phyloP scores from a whole-genome alignment of 2,797 vertebrate species.

The Crenichthys baileyi region DNA sequence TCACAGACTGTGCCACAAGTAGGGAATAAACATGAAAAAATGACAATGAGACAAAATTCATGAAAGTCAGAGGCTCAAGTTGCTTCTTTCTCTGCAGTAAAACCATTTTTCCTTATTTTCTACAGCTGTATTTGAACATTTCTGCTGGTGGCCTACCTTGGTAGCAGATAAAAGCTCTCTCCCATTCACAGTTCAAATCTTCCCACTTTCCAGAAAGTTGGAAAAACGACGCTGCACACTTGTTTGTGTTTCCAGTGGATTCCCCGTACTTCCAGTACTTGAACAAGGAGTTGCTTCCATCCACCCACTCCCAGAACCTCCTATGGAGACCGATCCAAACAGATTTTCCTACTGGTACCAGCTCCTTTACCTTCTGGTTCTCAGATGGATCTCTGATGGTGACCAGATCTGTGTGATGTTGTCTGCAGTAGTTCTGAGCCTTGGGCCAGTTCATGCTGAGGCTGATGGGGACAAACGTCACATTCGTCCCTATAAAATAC shows the following conservation, averaged over 20 bases:
- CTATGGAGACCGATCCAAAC: slow-evolving; percentile 57
- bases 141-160: too few species aligned
- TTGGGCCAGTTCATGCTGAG: neutral
- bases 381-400: neutral
- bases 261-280: neutral
- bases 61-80: too few species aligned
- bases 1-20: too few species aligned
- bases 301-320: slow-evolving; percentile 48
- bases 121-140: too few species aligned
- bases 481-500: neutral
- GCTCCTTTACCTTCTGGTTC: neutral
- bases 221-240: slow-evolving; percentile 6
- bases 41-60: too few species aligned
- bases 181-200: fast-evolving
- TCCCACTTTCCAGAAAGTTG: neutral
- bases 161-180: slow-evolving; percentile 38
- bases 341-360: fast-evolving
- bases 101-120: too few species aligned
- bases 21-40: too few species aligned
- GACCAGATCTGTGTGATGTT: slow-evolving; percentile 15
- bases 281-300: slow-evolving; percentile 18
- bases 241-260: fast-evolving
- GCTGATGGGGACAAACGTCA: neutral
- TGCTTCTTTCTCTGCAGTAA: too few species aligned
- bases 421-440: neutral